A percentile compares a stretch with the other conserved stretches of the same genome.
Evolutionary conservation across 2,888 invertebrate genomes (phyloP).

Genomic region (Oligia fasciuncula): DNA sequence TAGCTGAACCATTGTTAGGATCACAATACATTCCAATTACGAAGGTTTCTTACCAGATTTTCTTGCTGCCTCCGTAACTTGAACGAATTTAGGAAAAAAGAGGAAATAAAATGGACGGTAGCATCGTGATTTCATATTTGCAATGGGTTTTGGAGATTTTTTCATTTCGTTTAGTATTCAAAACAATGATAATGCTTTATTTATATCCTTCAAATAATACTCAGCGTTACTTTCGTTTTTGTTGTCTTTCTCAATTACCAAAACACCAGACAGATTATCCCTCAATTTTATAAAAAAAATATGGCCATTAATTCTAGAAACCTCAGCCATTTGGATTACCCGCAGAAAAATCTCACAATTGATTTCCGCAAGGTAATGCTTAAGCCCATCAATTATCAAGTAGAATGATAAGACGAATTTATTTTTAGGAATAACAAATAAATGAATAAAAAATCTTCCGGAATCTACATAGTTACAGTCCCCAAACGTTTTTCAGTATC

Average conservation of each 20-base stretch:
- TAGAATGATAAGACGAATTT: conserved; percentile 45
- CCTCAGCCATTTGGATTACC: conserved; percentile 40
- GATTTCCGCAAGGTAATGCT: conserved; percentile 54
- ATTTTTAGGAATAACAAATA: conserved; percentile 36
- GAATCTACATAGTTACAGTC: conserved; percentile 54
- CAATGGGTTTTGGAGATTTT: conserved; percentile 14
- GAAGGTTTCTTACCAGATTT: conserved; percentile 63
- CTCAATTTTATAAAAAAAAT: conserved; percentile 12
- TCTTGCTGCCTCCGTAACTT: conserved; percentile 53
- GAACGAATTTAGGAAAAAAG: conserved; percentile 51
- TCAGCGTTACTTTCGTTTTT: not conserved
- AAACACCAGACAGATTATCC: conserved; percentile 9
- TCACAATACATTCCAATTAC: conserved; percentile 80
- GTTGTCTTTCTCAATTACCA: conserved; percentile 26
- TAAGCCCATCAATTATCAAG: conserved; percentile 47
- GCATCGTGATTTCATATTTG: conserved; percentile 39
- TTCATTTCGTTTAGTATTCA: not conserved
- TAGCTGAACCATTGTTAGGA: conserved; percentile 74
- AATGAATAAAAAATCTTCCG: conserved; percentile 29
- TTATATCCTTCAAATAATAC: not conserved
- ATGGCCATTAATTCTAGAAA: conserved; percentile 39
- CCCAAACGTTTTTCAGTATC: conserved; percentile 55
- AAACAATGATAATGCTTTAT: not conserved
- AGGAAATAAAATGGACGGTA: conserved; percentile 39
- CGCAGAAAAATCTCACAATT: conserved; percentile 50